Base-by-base conservation (phyloP, 1,140 invertebrate species). In the Bombus soroeensis region DNA sequence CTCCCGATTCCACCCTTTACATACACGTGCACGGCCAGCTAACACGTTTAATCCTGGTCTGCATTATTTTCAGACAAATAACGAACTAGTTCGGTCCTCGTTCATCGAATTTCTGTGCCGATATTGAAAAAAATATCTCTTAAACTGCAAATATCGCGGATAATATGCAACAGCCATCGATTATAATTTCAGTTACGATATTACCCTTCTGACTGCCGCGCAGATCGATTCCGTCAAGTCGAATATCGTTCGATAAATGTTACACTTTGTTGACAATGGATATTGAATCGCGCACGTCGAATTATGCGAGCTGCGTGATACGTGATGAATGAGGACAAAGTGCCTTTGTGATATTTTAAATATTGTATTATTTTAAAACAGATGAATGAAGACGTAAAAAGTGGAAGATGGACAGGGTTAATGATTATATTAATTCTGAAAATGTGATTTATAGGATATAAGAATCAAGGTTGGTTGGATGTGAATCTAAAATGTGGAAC, bases 11-110 rank as follows among this genome's bases (percentile, higher is more conserved):
- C 41, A 39, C 15, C 28, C 25, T 41, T 28, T 47, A 25, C 76
- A 59, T 41, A 39, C n/a, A 28, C 68, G 18, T 28, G 8, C 12
- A 12, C 15, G 37, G 3, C 39, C 6, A 10, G 39, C 70, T 13
- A 68, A 70, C 32, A 70, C 83, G 75, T 87, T 85, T 76, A 87
- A 81, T 72, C 77, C 59, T 8, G n/a, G 41, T 34, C 64, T 76
- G 71, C 57, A 43, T 87, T 88, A 78, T 87, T 28, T 28, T 37
- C 71, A 53, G 32, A 32, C 37, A 82, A 88, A 64, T 47, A 70
- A 79, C 34, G 18, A n/a, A n/a, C 25, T 34, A n/a, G 8, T 34
- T 62, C 37, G 39, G n/a, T 4, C 5, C 28, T 41, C n/a, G n/a
- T 43, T 53, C 73, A 22, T 57, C 32, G 8, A 53, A 37, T 59